phyloP scores from a whole-genome alignment of 2,888 invertebrate genomes.

The Apamea anceps region DNA sequence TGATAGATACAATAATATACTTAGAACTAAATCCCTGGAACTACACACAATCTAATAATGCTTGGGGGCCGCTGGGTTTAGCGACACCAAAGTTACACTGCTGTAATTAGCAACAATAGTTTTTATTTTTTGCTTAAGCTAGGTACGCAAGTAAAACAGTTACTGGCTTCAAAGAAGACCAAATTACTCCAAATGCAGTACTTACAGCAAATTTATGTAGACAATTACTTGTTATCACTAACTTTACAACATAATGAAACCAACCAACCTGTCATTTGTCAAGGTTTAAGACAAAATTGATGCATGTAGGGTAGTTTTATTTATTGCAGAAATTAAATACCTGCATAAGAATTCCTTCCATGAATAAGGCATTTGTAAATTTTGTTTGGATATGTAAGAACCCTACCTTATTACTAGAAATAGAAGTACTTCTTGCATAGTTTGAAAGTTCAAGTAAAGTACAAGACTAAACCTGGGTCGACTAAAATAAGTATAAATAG shows the following conservation, averaged over 20 bases:
- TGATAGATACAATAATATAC: background rate
- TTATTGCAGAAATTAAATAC: background rate
- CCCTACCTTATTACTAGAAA: background rate
- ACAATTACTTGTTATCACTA: background rate
- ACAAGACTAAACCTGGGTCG: background rate
- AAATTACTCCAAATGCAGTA: background rate
- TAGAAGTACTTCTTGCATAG: slow-evolving; percentile 7
- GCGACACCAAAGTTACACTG: too few species aligned
- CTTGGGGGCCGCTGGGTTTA: background rate
- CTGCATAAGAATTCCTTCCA: background rate
- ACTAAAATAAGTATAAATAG: background rate
- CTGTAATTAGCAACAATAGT: background rate
- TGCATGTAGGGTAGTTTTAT: background rate
- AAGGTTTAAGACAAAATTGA: slow-evolving; percentile 9
- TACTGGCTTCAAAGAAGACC: background rate
- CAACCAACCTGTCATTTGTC: background rate
- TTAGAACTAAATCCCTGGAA: background rate
- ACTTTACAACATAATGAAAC: background rate
- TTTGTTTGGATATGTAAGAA: background rate
- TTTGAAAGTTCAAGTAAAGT: slow-evolving; percentile 28
- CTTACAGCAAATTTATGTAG: background rate
- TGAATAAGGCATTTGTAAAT: background rate
- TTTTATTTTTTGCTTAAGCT: background rate
- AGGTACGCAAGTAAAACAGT: background rate
- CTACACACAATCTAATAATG: background rate